Evolutionary conservation across 2,888 invertebrate genomes (phyloP), one percentile per base, ranked within the genome.

Genomic region (Chrysolina oricalcia): DNA sequence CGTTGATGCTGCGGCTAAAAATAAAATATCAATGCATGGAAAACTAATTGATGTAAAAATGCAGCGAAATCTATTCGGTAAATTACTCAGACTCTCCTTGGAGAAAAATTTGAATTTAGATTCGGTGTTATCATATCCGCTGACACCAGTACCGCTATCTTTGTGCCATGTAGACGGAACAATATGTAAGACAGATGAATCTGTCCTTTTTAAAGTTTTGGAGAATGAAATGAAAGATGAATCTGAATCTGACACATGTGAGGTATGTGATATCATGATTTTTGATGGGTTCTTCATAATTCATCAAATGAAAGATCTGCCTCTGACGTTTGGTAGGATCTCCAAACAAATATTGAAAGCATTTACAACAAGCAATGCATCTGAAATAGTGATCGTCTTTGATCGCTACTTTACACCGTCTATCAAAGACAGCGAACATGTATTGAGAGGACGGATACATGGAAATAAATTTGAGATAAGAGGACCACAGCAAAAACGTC

Each of bases 11-110:
- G 64, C 64, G 41, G 46, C 59, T 62, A 70, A 70, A 17, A 71
- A 70, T 48, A 71, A 70, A 48, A 70, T 70, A 70, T 19, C 70
- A 56, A 68, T 68, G 68, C 46, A 65, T 48, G 48, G 48, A 48
- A 48, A 48, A 48, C 15, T 48, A 15, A 48, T 48, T 48, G 48
- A 48, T 6, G 15, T 48, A 48, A 48, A 48, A 48, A 48, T 48
- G 48, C 48, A 48, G 48, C 48, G 50, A 9, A 50, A 19, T 50
- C 11, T 50, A 50, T 50, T 50, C 50, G 50, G 10, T 1, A 50
- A 50, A 50, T 50, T 19, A 17, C 50, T 50, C 50, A 50, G 50
- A 50, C 50, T 19, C 8, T 19, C 17, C 50, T 50, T 50, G 50
- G 50, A 19, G 50, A 50, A 50, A 19, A 50, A 50, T 50, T 50